phyloP scores from a whole-genome alignment of 1,140 invertebrate genomes.

The Cyphomyrmex costatus region DNA sequence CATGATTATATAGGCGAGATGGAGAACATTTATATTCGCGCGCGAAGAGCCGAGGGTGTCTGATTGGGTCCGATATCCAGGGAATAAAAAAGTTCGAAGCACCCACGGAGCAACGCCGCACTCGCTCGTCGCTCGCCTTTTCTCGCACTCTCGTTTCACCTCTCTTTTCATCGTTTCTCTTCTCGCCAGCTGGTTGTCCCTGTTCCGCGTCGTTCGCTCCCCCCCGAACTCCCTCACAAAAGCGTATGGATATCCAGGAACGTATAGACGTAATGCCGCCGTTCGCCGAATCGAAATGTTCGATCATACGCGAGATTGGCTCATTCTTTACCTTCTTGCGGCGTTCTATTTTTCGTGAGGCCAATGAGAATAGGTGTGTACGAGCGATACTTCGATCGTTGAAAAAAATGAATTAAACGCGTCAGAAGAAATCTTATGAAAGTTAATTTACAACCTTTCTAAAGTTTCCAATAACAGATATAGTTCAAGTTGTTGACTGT shows the following conservation, averaged over 20 bases:
- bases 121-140: slow-evolving; percentile 29
- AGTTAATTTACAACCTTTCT: slow-evolving; percentile 30
- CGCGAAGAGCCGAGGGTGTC: slow-evolving; percentile 71
- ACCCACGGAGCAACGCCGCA: slow-evolving; percentile 13
- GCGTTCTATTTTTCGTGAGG: slow-evolving; percentile 75
- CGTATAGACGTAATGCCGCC: slow-evolving; percentile 69
- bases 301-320: slow-evolving; percentile 83
- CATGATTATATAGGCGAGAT: slow-evolving; percentile 85
- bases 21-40: slow-evolving; percentile 83
- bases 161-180: slow-evolving; percentile 9
- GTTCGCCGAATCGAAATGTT: slow-evolving; percentile 80
- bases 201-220: slow-evolving; percentile 11
- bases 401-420: slow-evolving; percentile 23
- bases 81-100: slow-evolving; percentile 71
- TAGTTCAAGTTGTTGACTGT: background rate
- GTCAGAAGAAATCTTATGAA: slow-evolving; percentile 10
- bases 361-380: slow-evolving; percentile 65
- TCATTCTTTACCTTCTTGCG: slow-evolving; percentile 80
- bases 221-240: slow-evolving; percentile 1
- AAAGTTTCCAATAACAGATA: slow-evolving; percentile 5
- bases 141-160: background rate
- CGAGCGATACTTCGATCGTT: slow-evolving; percentile 56
- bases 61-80: slow-evolving; percentile 81
- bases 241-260: slow-evolving; percentile 58
- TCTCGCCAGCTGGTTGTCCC: slow-evolving; percentile 23